A percentile compares a stretch with the other conserved stretches of the same genome.
These are phyloP conservation scores for Ptilodon capucinus DNA, from an alignment of 2,888 invertebrate genomes.

Conservation along the genomic window DNA sequence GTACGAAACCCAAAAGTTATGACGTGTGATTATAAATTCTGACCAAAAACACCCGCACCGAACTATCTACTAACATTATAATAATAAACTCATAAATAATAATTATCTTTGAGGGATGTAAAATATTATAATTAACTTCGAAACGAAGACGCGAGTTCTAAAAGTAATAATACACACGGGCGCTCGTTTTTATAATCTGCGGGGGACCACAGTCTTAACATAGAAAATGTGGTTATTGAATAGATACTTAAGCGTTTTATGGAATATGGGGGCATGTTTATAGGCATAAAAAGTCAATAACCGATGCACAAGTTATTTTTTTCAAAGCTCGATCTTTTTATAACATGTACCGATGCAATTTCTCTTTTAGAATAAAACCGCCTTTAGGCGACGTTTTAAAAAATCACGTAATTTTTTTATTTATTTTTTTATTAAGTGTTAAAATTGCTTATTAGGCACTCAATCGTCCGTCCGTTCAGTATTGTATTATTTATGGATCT, in stretches of 20 bases:
- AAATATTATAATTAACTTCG: not conserved
- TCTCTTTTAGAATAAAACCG: too few relatives aligned
- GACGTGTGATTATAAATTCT: not conserved
- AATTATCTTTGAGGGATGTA: not conserved
- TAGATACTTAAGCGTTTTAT: conserved; percentile 22
- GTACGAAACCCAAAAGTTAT: too few relatives aligned
- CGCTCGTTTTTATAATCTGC: conserved; percentile 47
- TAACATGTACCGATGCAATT: too few relatives aligned
- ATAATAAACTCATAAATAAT: not conserved
- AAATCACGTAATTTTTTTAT: too few relatives aligned
- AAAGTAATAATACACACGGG: conserved; percentile 28
- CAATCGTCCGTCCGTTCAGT: too few relatives aligned
- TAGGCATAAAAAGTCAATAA: not conserved
- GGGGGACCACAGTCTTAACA: conserved; percentile 44
- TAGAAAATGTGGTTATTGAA: conserved; percentile 33
- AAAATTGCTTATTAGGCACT: too few relatives aligned
- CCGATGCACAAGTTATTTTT: not conserved
- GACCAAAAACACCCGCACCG: not conserved
- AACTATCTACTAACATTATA: not conserved
- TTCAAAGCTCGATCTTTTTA: too few relatives aligned
- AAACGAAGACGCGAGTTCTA: conserved; percentile 18
- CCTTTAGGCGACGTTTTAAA: too few relatives aligned
- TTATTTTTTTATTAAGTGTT: too few relatives aligned
- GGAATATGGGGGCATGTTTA: conserved; percentile 21
- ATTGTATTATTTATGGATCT: too few relatives aligned